Evolutionary conservation across 2,888 invertebrate genomes (phyloP).

Genomic region (Drosophila formosana): DNA sequence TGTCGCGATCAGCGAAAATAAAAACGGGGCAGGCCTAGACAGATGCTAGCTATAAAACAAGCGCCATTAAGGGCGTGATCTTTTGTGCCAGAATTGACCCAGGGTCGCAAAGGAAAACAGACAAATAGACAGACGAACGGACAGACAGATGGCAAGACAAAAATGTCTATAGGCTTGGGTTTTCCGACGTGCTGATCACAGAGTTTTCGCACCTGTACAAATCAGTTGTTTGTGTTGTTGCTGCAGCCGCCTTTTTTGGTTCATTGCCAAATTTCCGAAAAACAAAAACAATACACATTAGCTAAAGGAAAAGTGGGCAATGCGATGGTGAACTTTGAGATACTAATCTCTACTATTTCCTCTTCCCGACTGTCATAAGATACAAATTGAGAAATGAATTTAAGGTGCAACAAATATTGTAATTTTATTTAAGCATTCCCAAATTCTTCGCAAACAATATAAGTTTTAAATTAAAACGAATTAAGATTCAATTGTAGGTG

Average conservation of each 20-base stretch:
- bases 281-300: slow-evolving; percentile 31
- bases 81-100: slow-evolving; percentile 11
- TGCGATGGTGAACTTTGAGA: neutral
- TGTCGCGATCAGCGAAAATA: slow-evolving; percentile 23
- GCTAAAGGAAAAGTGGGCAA: neutral
- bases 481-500: no score
- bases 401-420: neutral
- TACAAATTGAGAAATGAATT: neutral
- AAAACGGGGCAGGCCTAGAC: neutral
- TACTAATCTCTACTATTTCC: neutral
- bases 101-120: slow-evolving; percentile 3
- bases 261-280: slow-evolving; percentile 72
- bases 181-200: slow-evolving; percentile 65
- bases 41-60: slow-evolving; percentile 2
- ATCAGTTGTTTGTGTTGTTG: slow-evolving; percentile 46
- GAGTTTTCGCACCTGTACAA: slow-evolving; percentile 79
- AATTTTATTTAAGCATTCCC: neutral
- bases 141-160: neutral
- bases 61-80: slow-evolving; percentile 28
- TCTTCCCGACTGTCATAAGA: neutral
- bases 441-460: neutral
- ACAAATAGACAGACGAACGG: neutral
- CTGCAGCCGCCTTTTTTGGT: slow-evolving; percentile 66
- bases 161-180: slow-evolving; percentile 24
- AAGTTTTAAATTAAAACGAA: neutral